Evolutionary conservation across 2,113 vertebrate genomes (phyloP), one percentile per base, ranked within the genome.

Genomic region (Cochlearius cochlearius): DNA sequence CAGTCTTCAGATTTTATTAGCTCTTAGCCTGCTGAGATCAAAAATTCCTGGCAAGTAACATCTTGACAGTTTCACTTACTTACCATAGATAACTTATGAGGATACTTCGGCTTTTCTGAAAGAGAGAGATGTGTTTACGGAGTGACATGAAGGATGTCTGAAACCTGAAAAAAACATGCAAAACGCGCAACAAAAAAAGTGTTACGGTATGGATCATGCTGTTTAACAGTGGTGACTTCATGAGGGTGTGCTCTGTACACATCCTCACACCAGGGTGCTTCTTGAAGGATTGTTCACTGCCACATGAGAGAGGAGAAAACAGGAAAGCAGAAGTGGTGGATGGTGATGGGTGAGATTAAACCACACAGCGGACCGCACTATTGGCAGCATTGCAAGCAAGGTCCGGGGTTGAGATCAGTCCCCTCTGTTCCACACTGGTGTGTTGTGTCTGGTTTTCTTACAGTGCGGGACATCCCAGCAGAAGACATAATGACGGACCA

Each of bases 161-260:
- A 77, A 82, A 71, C 21, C 32, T 87, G 74, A 63, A 74, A 87
- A 92, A 62, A 62, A 26, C 3, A 30, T 5, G 12, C 27, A 77
- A 84, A 77, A 49, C 38, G 2, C 69, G 16, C 11, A 69, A 55
- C 60, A 18, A 38, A 50, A 50, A 84, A n/a, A 29, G 12, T 19
- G 8, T 83, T 68, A 52, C 0, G 0, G 8, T 60, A 25, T 1
- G 0, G 20, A 38, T 62, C 11, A 4, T 63, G 32, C n/a, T 93
- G 14, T 38, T 78, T 75, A 55, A 30, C 41, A 66, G 7, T 12
- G n/a, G 0, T 83, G 56, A 58, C 26, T 62, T 89, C 39, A 50
- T 36, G 47, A 69, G 29, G 15, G 7, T 50, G 41, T 75, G 20
- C 20, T 72, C 55, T 36, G 3, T 74, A 34, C 17, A 5, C 16